A percentile compares a stretch with the other conserved stretches of the same genome.
Conservation (phyloP, 1,140 invertebrate genomes). For the Venustaconcha ellipsiformis region DNA sequence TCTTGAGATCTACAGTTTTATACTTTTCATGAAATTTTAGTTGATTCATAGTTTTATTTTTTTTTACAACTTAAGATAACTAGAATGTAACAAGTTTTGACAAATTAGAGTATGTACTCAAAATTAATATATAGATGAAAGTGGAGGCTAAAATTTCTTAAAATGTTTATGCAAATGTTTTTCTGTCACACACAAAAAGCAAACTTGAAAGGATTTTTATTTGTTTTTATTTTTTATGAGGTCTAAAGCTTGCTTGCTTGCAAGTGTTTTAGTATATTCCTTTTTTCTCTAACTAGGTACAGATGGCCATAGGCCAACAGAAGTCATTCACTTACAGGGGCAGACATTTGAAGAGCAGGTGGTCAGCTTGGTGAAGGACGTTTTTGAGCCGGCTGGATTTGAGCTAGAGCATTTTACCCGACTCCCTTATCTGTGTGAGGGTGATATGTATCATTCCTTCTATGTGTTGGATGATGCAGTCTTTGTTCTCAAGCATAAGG, state of each 20-base stretch:
- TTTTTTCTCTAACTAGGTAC: slow-evolving; percentile 66
- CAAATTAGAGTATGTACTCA: too few relatives aligned
- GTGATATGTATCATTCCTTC: slow-evolving; percentile 90
- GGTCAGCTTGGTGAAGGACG: slow-evolving; percentile 76
- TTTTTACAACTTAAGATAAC: too few relatives aligned
- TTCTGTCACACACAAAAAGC: background rate
- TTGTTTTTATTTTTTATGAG: background rate
- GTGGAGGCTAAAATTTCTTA: background rate
- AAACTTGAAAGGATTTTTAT: background rate
- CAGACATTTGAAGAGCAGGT: slow-evolving; percentile 84
- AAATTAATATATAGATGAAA: background rate
- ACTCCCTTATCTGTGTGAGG: slow-evolving; percentile 94
- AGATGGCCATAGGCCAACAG: slow-evolving; percentile 79
- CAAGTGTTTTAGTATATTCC: background rate
- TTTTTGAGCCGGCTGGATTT: slow-evolving; percentile 80
- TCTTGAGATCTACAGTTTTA: too few relatives aligned
- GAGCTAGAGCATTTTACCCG: slow-evolving; percentile 82
- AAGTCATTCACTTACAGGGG: slow-evolving; percentile 79
- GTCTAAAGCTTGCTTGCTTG: background rate
- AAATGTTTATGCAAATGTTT: slow-evolving; percentile 1
- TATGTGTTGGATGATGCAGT: slow-evolving; percentile 91
- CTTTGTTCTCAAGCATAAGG: slow-evolving; percentile 73
- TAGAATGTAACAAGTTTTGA: too few relatives aligned
- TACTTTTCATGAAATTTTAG: too few relatives aligned
- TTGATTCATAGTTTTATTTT: too few relatives aligned